Conservation (phyloP, 2,797 vertebrate genomes). For the Bradypodion ventrale region DNA sequence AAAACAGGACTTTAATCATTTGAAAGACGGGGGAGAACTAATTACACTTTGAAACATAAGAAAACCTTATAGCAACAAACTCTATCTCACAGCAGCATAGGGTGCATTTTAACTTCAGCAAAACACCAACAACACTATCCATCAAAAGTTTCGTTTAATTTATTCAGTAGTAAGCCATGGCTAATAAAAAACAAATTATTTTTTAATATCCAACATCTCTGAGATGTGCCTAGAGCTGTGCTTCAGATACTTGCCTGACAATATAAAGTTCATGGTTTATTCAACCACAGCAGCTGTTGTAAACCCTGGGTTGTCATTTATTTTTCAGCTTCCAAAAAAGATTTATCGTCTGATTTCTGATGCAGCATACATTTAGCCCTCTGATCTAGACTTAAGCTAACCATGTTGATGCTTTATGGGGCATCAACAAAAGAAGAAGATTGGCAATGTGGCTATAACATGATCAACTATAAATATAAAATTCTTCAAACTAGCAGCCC, state of each 20-base stretch:
- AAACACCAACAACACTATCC: conserved; percentile 38
- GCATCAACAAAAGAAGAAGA: conserved; percentile 1
- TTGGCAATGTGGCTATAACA: neutral
- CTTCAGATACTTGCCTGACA: conserved; percentile 46
- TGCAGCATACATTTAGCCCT: conserved; percentile 48
- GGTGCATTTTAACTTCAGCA: conserved; percentile 31
- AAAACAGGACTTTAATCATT: conserved; percentile 36
- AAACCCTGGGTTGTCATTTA: conserved; percentile 57
- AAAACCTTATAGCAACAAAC: conserved; percentile 3
- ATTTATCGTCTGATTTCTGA: conserved; percentile 58
- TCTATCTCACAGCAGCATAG: conserved; percentile 22
- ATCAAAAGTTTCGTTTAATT: conserved; percentile 62
- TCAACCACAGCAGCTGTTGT: conserved; percentile 54
- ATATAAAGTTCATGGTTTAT: conserved; percentile 66
- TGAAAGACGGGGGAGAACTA: conserved; percentile 28
- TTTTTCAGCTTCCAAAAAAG: conserved; percentile 59
- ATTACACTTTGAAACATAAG: conserved; percentile 20
- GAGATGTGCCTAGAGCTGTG: conserved; percentile 51
- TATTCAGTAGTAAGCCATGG: conserved; percentile 49
- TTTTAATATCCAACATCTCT: conserved; percentile 59
- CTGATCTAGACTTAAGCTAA: conserved; percentile 49
- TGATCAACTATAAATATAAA: conserved; percentile 26
- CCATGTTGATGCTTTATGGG: conserved; percentile 15
- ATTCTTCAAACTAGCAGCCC: neutral
- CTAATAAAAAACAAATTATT: conserved; percentile 65